Conservation (phyloP, 2,888 invertebrate genomes). For the Glyphotaelius pellucidus region DNA sequence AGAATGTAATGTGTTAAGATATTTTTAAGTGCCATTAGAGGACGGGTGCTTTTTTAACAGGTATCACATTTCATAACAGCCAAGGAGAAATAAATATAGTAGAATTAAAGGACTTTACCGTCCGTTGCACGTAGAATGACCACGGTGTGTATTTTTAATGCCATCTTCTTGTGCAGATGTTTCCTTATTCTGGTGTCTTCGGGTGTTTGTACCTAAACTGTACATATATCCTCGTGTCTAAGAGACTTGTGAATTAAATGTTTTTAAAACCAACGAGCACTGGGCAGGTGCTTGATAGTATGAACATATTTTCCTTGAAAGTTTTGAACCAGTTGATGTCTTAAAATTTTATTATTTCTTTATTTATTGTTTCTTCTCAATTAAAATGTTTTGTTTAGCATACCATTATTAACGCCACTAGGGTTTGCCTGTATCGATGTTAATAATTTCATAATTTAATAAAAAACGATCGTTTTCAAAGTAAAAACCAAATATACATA, state of each 20-base stretch:
- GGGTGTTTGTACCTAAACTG: not conserved
- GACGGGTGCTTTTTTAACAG: not conserved
- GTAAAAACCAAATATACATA: too few species aligned
- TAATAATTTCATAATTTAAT: too few species aligned
- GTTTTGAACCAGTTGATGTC: not conserved
- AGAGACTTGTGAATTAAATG: conserved; percentile 14
- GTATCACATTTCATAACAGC: not conserved
- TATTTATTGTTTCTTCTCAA: too few species aligned
- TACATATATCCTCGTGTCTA: not conserved
- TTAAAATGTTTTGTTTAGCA: too few species aligned
- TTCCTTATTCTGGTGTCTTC: conserved; percentile 29
- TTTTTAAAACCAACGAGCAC: not conserved
- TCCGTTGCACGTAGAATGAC: not conserved
- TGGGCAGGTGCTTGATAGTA: not conserved
- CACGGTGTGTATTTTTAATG: not conserved
- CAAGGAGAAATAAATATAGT: not conserved
- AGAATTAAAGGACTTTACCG: not conserved
- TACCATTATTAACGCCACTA: too few species aligned
- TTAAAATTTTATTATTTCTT: not conserved
- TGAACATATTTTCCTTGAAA: not conserved
- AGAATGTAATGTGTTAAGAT: not conserved
- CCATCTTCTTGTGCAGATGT: conserved; percentile 20
- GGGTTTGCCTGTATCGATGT: too few species aligned
- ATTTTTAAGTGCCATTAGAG: not conserved
- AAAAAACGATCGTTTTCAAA: too few species aligned